Evolutionary conservation across 2,888 invertebrate species (phyloP), one percentile per base, ranked within the genome.

Genomic region (Drosophila diplacantha): DNA sequence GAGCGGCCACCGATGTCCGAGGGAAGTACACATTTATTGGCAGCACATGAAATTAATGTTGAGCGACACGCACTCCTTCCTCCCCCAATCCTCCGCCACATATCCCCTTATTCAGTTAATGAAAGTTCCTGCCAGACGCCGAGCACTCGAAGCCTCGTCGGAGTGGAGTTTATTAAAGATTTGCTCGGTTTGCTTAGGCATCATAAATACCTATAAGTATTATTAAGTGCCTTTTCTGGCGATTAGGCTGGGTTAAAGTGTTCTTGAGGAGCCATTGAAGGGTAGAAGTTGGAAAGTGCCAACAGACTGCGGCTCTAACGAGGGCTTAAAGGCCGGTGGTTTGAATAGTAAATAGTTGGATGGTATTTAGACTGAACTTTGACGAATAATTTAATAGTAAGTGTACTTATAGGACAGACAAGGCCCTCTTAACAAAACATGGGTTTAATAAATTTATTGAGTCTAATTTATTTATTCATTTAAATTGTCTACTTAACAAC

Each of bases 11-110:
- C 50, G 49, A 39, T 60, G 39, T 43, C 38, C 51, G 52, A 58
- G 66, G 74, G 66, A 71, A 81, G 68, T 66, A 71, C 75, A 78
- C 63, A 83, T 79, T 78, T 81, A 83, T 78, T 83, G 83, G 73
- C 75, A 69, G 71, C 63, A 71, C 71, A 78, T 81, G 81, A 73
- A 75, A 59, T 71, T 77, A 82, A 77, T 82, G 77, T 68, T 60
- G 57, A 63, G 49, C 67, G 55, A 74, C 77, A 77, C 78, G 77
- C 81, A 71, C 61, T 63, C 54, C 20, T 20, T 35, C 31, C 12
- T n/a, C 14, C 20, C 5, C 4, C n/a, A 20, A 31, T 47, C 47
- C 20, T 32, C 5, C 18, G 8, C 38, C 7, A 18, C n/a, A 41
- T 57, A 22, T 34, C 20, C 41, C 47, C 32, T 26, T 39, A 37